Evolutionary conservation across 2,797 vertebrate species (phyloP), one percentile per base, ranked within the genome.

Genomic region (Lagorchestes hirsutus): DNA sequence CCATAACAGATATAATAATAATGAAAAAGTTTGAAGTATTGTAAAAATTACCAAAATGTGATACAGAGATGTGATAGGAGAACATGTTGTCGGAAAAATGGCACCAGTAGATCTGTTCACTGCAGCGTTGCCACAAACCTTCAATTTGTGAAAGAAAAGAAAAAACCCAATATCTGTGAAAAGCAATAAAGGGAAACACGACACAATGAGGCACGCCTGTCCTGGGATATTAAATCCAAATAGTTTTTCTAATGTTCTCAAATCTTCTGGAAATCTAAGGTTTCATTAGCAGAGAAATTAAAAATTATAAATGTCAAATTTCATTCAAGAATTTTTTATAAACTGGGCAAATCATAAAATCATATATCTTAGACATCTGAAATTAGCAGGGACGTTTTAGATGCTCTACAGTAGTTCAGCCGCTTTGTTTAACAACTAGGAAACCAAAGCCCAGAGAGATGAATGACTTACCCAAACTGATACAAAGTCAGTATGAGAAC

Each of bases 241-340:
- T 11, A n/a, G 62, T 74, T 74, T 6, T 74, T 52, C 46, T 54
- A 22, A 46, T 27, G 13, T 28, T 67, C 52, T 91, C 40, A 57
- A 67, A 90, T 46, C 22, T 92, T 91, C 9, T 92, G 62, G 55
- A 87, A 46, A 82, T 58, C 28, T 62, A 29, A 93, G 50, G 54
- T 90, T 93, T 92, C 93, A 96, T 93, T 34, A 59, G 54, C 18
- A 6, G 59, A 95, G 13, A n/a, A 34, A 90, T 14, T 28, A 31
- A 58, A 28, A 22, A 13, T 24, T 55, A 18, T 18, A 13, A 24
- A 29, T 34, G 55, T 31, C 91, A 90, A 90, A 87, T 58, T 91
- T 93, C 93, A 82, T 92, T 82, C 5, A 57, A 59, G 54, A 90
- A 34, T 18, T 58, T 10, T 0, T 54, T 14, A 90, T 27, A 40